These are phyloP conservation scores for Synergus itoensis DNA, from an alignment of 2,888 invertebrate species.

Conservation along the genomic window DNA sequence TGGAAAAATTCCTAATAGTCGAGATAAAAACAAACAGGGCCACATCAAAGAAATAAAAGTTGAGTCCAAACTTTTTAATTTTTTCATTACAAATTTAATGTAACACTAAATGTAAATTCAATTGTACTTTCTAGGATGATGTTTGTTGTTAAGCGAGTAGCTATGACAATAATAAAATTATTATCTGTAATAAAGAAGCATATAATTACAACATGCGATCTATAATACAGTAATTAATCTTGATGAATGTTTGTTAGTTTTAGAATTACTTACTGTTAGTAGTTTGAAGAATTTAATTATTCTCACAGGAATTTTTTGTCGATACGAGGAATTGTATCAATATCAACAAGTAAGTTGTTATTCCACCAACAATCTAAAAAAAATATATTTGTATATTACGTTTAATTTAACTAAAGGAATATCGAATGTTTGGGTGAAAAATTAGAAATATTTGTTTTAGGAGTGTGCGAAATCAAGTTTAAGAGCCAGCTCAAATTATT, in stretches of 20 bases:
- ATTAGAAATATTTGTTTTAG: neutral
- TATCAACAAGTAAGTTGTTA: slow-evolving; percentile 67
- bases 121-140: neutral
- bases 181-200: neutral
- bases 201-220: neutral
- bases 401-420: neutral
- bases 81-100: neutral
- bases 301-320: neutral
- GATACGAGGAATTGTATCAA: slow-evolving; percentile 62
- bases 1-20: slow-evolving; percentile 61
- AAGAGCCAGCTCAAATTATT: too few species aligned
- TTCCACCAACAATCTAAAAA: slow-evolving; percentile 65
- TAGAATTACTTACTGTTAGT: too few species aligned
- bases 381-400: slow-evolving; percentile 38
- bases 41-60: slow-evolving; percentile 63
- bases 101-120: neutral
- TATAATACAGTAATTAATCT: too few species aligned
- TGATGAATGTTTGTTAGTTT: too few species aligned
- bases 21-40: slow-evolving; percentile 59
- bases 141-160: neutral
- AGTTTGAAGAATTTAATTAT: neutral
- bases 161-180: neutral
- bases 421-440: neutral
- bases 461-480: too few species aligned
- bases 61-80: slow-evolving; percentile 58